phyloP scores from a whole-genome alignment of 2,113 vertebrate genomes.

The Condylura cristata region DNA sequence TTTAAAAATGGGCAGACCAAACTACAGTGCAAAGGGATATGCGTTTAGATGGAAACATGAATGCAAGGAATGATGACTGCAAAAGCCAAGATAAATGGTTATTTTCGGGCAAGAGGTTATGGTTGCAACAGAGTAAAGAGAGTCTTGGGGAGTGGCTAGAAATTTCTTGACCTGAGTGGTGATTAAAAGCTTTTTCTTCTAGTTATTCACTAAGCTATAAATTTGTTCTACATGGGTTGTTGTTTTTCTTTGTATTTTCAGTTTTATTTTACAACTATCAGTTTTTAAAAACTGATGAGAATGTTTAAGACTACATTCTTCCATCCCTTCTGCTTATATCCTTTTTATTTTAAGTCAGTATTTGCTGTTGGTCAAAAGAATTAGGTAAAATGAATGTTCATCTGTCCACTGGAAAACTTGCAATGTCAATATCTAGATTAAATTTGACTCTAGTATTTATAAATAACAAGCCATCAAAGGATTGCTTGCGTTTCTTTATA shows the following conservation, averaged over 20 bases:
- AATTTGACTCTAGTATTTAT: conserved; percentile 25
- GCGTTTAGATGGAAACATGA: neutral
- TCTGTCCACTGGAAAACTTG: conserved; percentile 32
- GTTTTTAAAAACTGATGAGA: neutral
- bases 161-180: neutral
- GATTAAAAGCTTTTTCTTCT: neutral
- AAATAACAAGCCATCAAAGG: conserved; percentile 32
- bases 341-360: conserved; percentile 24
- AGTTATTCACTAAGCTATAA: neutral
- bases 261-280: neutral
- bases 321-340: neutral
- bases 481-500: conserved; percentile 39
- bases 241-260: conserved; percentile 25
- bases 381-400: neutral
- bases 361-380: conserved; percentile 1
- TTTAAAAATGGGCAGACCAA: neutral
- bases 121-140: neutral
- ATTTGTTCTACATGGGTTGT: conserved; percentile 9
- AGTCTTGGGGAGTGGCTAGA: neutral
- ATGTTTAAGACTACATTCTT: neutral
- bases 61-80: neutral
- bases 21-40: neutral
- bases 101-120: neutral
- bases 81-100: neutral
- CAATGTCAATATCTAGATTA: neutral